A percentile compares a stretch with the other conserved stretches of the same genome.
Conservation (phyloP, 2,113 vertebrate species). For the Daubentonia madagascariensis region DNA sequence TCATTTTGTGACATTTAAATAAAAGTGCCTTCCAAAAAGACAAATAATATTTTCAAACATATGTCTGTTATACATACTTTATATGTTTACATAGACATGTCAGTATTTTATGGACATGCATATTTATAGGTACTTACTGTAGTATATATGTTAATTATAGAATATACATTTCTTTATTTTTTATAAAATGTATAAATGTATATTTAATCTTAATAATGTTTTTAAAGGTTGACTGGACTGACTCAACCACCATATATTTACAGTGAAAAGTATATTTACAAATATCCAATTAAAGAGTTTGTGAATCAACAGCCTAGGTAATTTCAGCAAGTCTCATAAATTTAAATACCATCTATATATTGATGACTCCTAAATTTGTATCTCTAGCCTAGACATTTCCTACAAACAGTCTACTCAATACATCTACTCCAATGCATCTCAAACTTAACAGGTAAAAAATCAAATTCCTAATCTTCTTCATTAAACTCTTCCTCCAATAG, state of each 20-base stretch:
- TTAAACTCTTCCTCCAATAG: not conserved
- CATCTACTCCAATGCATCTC: not conserved
- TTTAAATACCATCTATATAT: not conserved
- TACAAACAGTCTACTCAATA: not conserved
- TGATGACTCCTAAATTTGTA: not conserved
- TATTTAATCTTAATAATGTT: not conserved
- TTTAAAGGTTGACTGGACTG: not conserved
- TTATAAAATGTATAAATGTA: not conserved
- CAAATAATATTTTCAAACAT: slow-evolving; percentile 45
- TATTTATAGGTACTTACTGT: not conserved
- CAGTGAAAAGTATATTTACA: slow-evolving; percentile 6
- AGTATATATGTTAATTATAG: not conserved
- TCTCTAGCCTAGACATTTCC: not conserved
- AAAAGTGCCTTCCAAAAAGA: slow-evolving; percentile 37
- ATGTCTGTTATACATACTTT: not conserved
- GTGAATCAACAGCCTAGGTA: not conserved
- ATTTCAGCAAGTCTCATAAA: not conserved
- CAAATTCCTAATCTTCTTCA: not conserved
- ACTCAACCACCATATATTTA: not conserved
- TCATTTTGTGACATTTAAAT: slow-evolving; percentile 49
- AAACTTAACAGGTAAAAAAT: not conserved
- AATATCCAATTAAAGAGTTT: not conserved
- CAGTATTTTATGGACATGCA: not conserved
- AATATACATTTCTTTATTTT: not conserved
- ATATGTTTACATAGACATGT: not conserved